These are phyloP conservation scores for Oreohelix idahoensis DNA, from an alignment of 1,140 invertebrate species.

Conservation along the genomic window DNA sequence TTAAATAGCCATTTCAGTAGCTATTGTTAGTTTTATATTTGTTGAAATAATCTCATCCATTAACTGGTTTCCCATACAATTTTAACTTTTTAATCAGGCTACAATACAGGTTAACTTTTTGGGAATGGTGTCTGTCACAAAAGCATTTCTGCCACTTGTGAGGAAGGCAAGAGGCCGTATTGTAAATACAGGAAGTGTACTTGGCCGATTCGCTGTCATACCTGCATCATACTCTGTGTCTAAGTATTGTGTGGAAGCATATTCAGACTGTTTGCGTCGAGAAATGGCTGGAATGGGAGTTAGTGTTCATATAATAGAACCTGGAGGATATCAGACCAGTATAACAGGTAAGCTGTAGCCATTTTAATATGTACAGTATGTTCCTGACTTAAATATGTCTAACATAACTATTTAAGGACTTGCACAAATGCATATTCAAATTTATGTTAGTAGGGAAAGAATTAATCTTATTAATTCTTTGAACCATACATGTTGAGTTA, in stretches of 20 bases:
- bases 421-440: no score
- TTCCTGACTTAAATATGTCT: no score
- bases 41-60: no score
- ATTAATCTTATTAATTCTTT: no score
- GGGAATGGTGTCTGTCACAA: conserved; percentile 52
- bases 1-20: no score
- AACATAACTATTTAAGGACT: no score
- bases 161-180: conserved; percentile 50
- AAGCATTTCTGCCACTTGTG: conserved; percentile 55
- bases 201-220: conserved; percentile 41
- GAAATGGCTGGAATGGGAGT: conserved; percentile 55
- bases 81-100: background rate
- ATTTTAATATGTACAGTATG: background rate
- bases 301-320: conserved; percentile 65
- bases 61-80: no score
- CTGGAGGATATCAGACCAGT: conserved; percentile 65
- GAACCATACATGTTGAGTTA: no score
- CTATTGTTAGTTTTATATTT: no score
- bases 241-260: conserved; percentile 58
- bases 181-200: conserved; percentile 54
- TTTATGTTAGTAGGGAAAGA: no score
- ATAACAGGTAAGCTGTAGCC: conserved; percentile 40
- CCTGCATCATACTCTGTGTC: conserved; percentile 50
- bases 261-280: conserved; percentile 49
- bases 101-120: conserved; percentile 51